Percentiles rank a stretch among this genome's conserved stretches.
phyloP scores from a whole-genome alignment of 2,888 invertebrate genomes.

The Latrodectus hesperus region DNA sequence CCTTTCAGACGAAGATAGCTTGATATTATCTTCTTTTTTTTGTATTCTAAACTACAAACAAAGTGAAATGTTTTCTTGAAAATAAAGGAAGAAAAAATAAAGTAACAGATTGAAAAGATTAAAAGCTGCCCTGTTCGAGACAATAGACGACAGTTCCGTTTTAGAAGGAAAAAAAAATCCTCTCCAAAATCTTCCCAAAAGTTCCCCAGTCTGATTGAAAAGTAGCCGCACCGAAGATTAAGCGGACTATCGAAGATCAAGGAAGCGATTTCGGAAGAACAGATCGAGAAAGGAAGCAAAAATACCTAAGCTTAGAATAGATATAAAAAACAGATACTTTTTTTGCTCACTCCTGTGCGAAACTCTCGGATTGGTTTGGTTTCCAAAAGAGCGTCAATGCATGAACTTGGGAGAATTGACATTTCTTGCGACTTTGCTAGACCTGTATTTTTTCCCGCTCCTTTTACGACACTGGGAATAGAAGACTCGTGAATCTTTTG shows the following conservation, averaged over 20 bases:
- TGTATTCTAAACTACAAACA: constrained; percentile 13
- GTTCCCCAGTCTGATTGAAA: constrained; percentile 44
- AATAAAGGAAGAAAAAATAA: constrained; percentile 22
- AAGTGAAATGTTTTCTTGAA: constrained; percentile 6
- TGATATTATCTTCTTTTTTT: background rate
- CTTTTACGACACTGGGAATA: constrained; percentile 17
- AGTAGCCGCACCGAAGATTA: constrained; percentile 60
- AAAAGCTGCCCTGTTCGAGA: constrained; percentile 42
- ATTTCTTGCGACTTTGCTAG: constrained; percentile 44
- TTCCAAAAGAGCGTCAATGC: constrained; percentile 61
- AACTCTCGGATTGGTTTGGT: constrained; percentile 50
- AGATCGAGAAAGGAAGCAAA: constrained; percentile 30
- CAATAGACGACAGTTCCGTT: constrained; percentile 31
- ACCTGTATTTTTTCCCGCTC: constrained; percentile 12
- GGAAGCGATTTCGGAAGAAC: constrained; percentile 49
- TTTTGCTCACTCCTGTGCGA: constrained; percentile 1
- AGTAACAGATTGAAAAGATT: constrained; percentile 41
- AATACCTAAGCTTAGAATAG: background rate
- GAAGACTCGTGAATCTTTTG: constrained; percentile 55
- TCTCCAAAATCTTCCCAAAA: constrained; percentile 9
- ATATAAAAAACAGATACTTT: constrained; percentile 10
- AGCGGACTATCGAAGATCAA: constrained; percentile 60
- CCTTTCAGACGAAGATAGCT: background rate
- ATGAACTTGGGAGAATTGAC: constrained; percentile 51
- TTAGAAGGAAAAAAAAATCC: background rate